These are phyloP conservation scores for Protaetia brevitarsis DNA, from an alignment of 1,140 invertebrate genomes.

Conservation along the genomic window DNA sequence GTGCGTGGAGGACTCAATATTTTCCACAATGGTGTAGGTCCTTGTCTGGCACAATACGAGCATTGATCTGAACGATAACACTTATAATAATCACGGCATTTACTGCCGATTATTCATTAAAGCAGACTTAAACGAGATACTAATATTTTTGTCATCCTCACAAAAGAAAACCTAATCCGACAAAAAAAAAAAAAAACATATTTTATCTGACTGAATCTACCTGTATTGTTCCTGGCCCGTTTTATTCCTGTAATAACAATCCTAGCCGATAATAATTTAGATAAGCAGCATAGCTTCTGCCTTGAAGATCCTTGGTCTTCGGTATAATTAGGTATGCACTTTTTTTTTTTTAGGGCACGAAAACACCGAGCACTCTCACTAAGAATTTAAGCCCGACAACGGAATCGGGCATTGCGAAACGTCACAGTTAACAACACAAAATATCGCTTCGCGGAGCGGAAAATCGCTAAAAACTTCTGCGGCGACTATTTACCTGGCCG, in stretches of 20 bases:
- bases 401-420: conserved; percentile 27
- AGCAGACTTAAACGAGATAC: neutral
- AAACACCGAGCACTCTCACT: neutral
- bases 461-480: neutral
- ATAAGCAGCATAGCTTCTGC: no score
- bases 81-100: neutral
- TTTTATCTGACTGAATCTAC: no score
- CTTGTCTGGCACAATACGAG: neutral
- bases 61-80: neutral
- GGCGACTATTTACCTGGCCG: neutral
- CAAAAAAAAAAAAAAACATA: no score
- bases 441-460: neutral
- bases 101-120: neutral
- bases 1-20: conserved; percentile 1
- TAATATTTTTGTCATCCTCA: no score
- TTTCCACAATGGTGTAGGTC: neutral
- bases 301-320: no score
- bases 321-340: no score
- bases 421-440: conserved; percentile 26
- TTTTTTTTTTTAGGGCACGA: no score
- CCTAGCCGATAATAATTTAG: no score
- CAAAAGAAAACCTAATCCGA: no score
- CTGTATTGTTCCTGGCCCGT: no score
- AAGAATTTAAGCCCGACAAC: neutral
- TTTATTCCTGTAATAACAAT: no score